A percentile compares a stretch with the other conserved stretches of the same genome.
phyloP scores from a whole-genome alignment of 2,113 vertebrate species.

The Chaetodon auriga region DNA sequence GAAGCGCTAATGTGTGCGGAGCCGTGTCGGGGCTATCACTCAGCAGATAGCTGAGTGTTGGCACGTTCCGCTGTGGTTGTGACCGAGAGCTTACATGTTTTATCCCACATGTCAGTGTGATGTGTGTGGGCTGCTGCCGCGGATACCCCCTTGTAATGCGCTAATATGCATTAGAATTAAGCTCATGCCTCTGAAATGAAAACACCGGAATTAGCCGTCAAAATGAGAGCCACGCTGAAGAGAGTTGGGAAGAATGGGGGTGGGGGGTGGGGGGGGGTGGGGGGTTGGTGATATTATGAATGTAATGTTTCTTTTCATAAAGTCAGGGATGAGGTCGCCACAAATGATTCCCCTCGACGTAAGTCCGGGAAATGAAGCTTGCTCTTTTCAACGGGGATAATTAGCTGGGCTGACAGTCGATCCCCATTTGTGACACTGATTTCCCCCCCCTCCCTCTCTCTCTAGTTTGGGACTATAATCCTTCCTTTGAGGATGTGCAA shows the following conservation, averaged over 20 bases:
- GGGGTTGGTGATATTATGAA: slow-evolving; percentile 58
- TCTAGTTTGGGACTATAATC: slow-evolving; percentile 79
- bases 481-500: slow-evolving; percentile 76
- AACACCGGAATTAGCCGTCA: slow-evolving; percentile 77
- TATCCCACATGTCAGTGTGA: slow-evolving; percentile 56
- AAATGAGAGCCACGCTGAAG: slow-evolving; percentile 63
- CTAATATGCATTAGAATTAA: slow-evolving; percentile 73
- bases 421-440: slow-evolving; percentile 65
- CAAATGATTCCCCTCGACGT: slow-evolving; percentile 80
- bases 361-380: slow-evolving; percentile 81
- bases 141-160: slow-evolving; percentile 64
- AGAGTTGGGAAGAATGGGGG: slow-evolving; percentile 48
- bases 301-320: slow-evolving; percentile 82
- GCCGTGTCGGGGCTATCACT: slow-evolving; percentile 33
- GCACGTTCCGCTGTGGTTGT: slow-evolving; percentile 15
- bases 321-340: slow-evolving; percentile 79
- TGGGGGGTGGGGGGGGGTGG: not conserved
- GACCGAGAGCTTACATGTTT: slow-evolving; percentile 66
- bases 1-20: slow-evolving; percentile 31
- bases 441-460: slow-evolving; percentile 11
- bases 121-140: slow-evolving; percentile 42
- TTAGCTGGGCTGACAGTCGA: slow-evolving; percentile 81
- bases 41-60: slow-evolving; percentile 20
- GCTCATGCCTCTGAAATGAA: slow-evolving; percentile 69
- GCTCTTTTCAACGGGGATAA: slow-evolving; percentile 81